phyloP scores from a whole-genome alignment of 2,888 invertebrate species.

The Drosophila atripex region DNA sequence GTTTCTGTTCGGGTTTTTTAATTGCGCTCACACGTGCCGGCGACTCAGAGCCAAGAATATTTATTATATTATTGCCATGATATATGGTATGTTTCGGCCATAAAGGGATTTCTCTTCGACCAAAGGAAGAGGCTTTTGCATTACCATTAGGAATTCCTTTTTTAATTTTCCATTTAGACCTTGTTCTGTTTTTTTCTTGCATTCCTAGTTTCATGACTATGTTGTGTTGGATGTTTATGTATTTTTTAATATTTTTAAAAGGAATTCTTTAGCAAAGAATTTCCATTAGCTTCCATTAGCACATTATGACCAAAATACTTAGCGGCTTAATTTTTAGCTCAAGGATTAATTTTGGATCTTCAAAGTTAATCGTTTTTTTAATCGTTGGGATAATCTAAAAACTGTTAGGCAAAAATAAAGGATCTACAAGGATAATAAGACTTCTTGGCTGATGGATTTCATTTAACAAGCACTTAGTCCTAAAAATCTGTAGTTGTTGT shows the following conservation, averaged over 20 bases:
- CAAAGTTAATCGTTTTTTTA: neutral
- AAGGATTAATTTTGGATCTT: neutral
- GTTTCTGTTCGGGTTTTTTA: conserved; percentile 54
- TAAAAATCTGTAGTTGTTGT: neutral
- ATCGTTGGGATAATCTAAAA: neutral
- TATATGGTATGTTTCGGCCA: conserved; percentile 62
- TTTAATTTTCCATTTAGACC: neutral
- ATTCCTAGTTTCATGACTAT: neutral
- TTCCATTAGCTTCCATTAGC: neutral
- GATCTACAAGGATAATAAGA: neutral
- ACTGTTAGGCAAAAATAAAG: neutral
- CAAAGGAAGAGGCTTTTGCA: conserved; percentile 2
- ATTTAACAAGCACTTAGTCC: neutral
- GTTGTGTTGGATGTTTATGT: neutral
- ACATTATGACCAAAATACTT: neutral
- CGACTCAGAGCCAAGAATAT: conserved; percentile 23
- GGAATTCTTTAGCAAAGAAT: neutral
- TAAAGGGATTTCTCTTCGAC: conserved; percentile 64
- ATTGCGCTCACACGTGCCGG: conserved; percentile 73
- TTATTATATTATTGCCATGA: conserved; percentile 60
- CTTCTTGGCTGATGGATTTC: neutral
- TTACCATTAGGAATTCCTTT: neutral
- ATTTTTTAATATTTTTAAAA: neutral
- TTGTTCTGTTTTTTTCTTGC: neutral
- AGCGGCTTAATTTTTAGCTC: neutral